Conservation (phyloP, 2,888 invertebrate genomes). For the Tinea semifulvella region DNA sequence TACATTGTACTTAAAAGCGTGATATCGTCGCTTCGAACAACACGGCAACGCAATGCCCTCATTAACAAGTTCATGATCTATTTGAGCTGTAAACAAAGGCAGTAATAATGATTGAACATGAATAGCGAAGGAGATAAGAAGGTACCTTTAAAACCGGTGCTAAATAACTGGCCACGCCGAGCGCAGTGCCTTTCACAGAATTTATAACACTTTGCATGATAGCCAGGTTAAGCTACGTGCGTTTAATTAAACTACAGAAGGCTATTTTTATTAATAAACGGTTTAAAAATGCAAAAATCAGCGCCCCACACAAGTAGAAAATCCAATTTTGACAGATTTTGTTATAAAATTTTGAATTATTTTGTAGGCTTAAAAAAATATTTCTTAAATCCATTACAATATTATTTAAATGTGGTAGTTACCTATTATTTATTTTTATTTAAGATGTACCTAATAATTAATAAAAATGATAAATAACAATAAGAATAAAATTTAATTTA, state of each 20-base stretch:
- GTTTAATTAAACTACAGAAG: neutral
- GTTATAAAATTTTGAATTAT: neutral
- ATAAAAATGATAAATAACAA: too few relatives aligned
- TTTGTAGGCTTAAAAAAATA: too few relatives aligned
- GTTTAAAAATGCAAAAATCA: neutral
- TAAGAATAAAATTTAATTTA: too few relatives aligned
- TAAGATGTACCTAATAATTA: too few relatives aligned
- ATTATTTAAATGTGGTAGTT: too few relatives aligned
- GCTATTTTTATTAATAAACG: neutral
- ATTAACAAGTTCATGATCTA: neutral
- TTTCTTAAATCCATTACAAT: too few relatives aligned
- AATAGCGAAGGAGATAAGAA: conserved; percentile 12
- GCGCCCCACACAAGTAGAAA: neutral
- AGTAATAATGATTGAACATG: conserved; percentile 6
- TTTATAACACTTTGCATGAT: conserved; percentile 95
- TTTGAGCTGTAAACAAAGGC: conserved; percentile 16
- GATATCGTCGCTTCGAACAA: too few relatives aligned
- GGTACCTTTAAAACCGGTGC: conserved; percentile 95
- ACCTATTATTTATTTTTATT: too few relatives aligned
- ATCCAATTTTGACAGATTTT: neutral
- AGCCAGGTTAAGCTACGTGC: too few relatives aligned
- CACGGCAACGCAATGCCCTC: neutral
- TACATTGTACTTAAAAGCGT: too few relatives aligned
- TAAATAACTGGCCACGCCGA: conserved; percentile 95
- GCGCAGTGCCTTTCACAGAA: conserved; percentile 92